Evolutionary conservation across 2,113 vertebrate genomes (phyloP), one percentile per base, ranked within the genome.

Genomic region (Heterotilapia buettikoferi): DNA sequence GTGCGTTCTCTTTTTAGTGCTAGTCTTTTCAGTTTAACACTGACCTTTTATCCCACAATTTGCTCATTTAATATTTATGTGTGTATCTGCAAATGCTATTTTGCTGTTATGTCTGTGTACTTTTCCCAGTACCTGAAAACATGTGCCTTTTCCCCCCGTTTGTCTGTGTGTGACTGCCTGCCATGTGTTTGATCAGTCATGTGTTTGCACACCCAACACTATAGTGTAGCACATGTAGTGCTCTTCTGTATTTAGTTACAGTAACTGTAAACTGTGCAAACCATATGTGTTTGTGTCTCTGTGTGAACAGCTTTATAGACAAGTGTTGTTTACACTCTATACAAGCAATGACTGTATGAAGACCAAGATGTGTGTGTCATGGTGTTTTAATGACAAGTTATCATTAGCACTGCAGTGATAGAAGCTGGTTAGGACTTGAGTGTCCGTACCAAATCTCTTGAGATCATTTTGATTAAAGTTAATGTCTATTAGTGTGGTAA

Each of bases 161-260:
- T 80, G 40, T 6, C 50, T 50, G 8, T 86, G 40, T 33, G 56
- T 29, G 7, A 53, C 45, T 68, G 1, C 9, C 36, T 78, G 36
- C 47, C 50, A 52, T 59, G 57, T 59, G 86, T 68, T 83, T 43
- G 24, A 85, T 19, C 43, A 76, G 19, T 71, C 38, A 40, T 59
- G 21, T n/a, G 16, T 71, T 52, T 78, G 45, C 43, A 36, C 61
- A 79, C 29, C 4, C 18, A 57, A 45, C 54, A n/a, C 9, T 16
- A 7, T 13, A 24, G 13, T 45, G 40, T 26, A 29, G 81, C 54
- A 82, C 19, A 11, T 26, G 43, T 3, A 66, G 29, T 45, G 45
- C 29, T 79, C n/a, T n/a, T 85, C 53, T 87, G 80, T 80, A 76
- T 91, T 73, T n/a, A 85, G 85, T 87, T 85, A 83, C 79, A 54